A percentile compares a stretch with the other conserved stretches of the same genome.
phyloP scores from a whole-genome alignment of 2,113 vertebrate genomes.

The Seriola quinqueradiata region DNA sequence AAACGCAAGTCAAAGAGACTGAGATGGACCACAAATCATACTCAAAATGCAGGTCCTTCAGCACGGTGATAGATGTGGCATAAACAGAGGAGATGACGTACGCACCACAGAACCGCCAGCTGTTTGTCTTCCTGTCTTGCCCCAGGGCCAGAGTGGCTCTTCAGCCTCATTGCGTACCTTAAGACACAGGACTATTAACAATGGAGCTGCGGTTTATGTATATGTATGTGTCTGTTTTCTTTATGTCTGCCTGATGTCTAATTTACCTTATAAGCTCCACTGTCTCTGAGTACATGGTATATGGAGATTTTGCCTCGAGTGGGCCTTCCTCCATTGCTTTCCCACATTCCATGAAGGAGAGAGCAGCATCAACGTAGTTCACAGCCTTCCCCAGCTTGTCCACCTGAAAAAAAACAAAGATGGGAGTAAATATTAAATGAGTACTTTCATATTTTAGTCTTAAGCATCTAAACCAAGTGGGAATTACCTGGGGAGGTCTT shows the following conservation, averaged over 20 bases:
- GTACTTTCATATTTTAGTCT: not conserved
- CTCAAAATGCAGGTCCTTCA: conserved; percentile 30
- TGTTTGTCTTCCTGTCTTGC: conserved; percentile 96
- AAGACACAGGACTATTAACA: conserved; percentile 59
- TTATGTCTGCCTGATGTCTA: not conserved
- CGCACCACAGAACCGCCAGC: conserved; percentile 96
- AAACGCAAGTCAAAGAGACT: conserved; percentile 22
- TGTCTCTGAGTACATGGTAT: conserved; percentile 98
- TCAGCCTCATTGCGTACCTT: conserved; percentile 98
- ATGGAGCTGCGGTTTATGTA: not conserved
- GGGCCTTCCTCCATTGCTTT: conserved; percentile 99
- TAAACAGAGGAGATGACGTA: conserved; percentile 64
- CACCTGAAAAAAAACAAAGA: conserved; percentile 82
- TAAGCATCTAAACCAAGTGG: not conserved
- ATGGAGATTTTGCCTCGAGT: conserved; percentile 96
- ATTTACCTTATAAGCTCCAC: conserved; percentile 96
- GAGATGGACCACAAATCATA: conserved; percentile 30
- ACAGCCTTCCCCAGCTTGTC: conserved; percentile 97
- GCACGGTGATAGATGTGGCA: conserved; percentile 39
- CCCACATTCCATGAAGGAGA: conserved; percentile 98
- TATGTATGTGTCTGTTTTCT: not conserved
- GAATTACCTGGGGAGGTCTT: not conserved
- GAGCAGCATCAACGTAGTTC: conserved; percentile 96
- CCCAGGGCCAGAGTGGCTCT: conserved; percentile 92
- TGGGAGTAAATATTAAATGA: not conserved